Base-by-base conservation (phyloP, 1,140 invertebrate genomes). In the Augochlora pura region DNA sequence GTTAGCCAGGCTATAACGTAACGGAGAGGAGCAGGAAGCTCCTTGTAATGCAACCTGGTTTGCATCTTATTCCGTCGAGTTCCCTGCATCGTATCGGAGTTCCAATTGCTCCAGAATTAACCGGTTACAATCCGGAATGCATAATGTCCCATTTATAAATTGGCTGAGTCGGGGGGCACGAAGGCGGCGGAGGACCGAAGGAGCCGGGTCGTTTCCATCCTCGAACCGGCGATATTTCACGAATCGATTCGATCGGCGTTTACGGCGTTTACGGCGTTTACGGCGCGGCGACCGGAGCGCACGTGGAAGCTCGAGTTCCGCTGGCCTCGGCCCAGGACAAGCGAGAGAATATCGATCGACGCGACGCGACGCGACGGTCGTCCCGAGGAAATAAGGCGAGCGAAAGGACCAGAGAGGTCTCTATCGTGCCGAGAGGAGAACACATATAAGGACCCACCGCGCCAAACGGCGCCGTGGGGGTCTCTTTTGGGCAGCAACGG, bases 311-410 rank as follows among this genome's bases (percentile, higher is more conserved):
- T 23, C 23, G 68, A 60, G 60, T 14, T 27, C 16, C n/a, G 23
- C 21, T 21, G 23, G 16, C 32, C 46, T 25, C 25, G 42, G 49
- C 49, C 54, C 18, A 54, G 52, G 52, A 66, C 38, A 62, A 64
- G 77, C 77, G 73, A 77, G 75, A 82, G 82, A 84, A 85, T 84
- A 85, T 84, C 82, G 82, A 85, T 84, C 82, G 82, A 66, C 16
- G 14, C 14, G 49, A 18, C 14, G 54, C 5, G 54, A 32, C 32
- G 32, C 32, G n/a, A 57, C n/a, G 63, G 52, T 39, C 39, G 82
- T 64, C 42, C 42, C 57, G 49, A 46, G 62, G 57, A 72, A 79
- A 70, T 64, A 85, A 85, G 78, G 57, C 69, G 77, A 77, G 25
- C 64, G 46, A 66, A 70, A 76, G 52, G 77, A 54, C 71, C 32